Conservation (phyloP, 2,888 invertebrate species). For the Pelosia muscerda region DNA sequence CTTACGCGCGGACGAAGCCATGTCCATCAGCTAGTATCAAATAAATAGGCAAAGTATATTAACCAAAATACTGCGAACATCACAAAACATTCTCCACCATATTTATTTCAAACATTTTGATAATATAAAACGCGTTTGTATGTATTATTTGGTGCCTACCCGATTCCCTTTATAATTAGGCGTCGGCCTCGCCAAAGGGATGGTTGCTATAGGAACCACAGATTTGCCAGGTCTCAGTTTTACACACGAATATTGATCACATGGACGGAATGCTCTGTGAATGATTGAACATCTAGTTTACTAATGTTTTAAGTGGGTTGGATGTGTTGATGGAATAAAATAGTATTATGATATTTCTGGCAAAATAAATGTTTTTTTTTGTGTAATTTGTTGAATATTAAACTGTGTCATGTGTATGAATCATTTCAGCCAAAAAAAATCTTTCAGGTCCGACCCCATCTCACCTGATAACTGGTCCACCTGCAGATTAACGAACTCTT, state of each 20-base stretch:
- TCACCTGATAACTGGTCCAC: too few species aligned
- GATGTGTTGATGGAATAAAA: neutral
- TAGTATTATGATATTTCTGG: neutral
- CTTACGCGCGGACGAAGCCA: neutral
- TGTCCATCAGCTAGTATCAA: neutral
- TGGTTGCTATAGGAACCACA: constrained; percentile 77
- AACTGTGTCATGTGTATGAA: too few species aligned
- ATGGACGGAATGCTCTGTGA: constrained; percentile 61
- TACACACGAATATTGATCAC: constrained; percentile 76
- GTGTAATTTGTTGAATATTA: neutral
- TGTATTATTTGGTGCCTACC: constrained; percentile 44
- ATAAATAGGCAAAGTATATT: neutral
- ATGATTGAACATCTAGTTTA: constrained; percentile 13
- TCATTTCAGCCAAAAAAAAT: neutral
- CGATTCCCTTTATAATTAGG: constrained; percentile 64
- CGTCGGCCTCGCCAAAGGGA: constrained; percentile 66
- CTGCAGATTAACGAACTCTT: too few species aligned
- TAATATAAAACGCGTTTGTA: constrained; percentile 25
- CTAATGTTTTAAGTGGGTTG: neutral
- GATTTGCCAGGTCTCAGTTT: constrained; percentile 68
- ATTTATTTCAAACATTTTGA: neutral
- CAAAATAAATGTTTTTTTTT: neutral
- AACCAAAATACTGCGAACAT: neutral
- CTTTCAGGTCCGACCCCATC: too few species aligned
- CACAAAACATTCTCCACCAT: neutral